Percentiles rank a stretch among this genome's conserved stretches.
phyloP scores from a whole-genome alignment of 2,888 invertebrate genomes.

The Watsonalla cultraria region DNA sequence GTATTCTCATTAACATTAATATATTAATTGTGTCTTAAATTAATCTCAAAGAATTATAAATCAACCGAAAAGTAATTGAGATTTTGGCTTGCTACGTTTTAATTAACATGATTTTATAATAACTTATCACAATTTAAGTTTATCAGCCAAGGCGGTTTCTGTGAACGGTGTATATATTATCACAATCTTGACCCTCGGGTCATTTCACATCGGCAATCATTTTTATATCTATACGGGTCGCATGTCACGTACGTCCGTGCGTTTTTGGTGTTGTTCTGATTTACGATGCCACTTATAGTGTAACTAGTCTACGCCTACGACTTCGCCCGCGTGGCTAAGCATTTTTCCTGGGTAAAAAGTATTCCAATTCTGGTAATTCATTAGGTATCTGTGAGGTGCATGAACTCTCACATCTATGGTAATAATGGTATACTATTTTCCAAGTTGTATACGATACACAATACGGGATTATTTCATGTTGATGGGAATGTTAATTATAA shows the following conservation, averaged over 20 bases:
- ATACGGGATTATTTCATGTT: too few species aligned
- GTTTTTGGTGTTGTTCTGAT: conserved; percentile 20
- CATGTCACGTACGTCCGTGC: conserved; percentile 16
- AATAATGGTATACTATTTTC: not conserved
- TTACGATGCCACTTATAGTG: not conserved
- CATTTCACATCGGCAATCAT: conserved; percentile 14
- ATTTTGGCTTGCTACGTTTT: too few species aligned
- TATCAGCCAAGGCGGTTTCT: not conserved
- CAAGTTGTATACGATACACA: too few species aligned
- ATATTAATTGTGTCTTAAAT: too few species aligned
- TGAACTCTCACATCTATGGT: not conserved
- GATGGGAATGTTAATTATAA: too few species aligned
- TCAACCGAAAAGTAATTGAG: not conserved
- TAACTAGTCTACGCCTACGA: too few species aligned
- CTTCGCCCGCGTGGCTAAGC: not conserved
- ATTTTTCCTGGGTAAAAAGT: too few species aligned
- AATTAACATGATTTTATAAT: not conserved
- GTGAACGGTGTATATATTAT: not conserved
- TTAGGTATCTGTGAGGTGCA: too few species aligned
- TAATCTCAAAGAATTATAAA: too few species aligned
- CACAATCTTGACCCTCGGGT: conserved; percentile 8
- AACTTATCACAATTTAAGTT: not conserved
- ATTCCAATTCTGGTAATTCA: not conserved
- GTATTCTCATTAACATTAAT: too few species aligned
- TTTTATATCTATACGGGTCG: conserved; percentile 17